Evolutionary conservation across 2,797 vertebrate genomes (phyloP).

Genomic region (Smutsia temminckii): DNA sequence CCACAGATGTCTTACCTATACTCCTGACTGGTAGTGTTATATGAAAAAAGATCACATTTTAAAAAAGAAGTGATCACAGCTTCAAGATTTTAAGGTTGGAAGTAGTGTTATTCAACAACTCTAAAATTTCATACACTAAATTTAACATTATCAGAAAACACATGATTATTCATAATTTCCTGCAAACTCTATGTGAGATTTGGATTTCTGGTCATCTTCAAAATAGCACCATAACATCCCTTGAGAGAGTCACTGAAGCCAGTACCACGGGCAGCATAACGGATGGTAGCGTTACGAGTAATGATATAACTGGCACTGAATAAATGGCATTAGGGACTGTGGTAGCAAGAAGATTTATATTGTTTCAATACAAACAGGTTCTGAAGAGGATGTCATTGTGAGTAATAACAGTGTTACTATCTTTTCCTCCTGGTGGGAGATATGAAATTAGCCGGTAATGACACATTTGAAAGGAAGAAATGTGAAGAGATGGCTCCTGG

Average conservation of each 20-base stretch:
- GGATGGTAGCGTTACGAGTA: neutral
- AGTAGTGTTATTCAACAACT: neutral
- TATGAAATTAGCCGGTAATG: neutral
- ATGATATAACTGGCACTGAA: conserved; percentile 50
- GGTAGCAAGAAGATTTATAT: conserved; percentile 48
- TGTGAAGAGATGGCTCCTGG: neutral
- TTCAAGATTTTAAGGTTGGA: neutral
- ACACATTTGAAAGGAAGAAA: neutral
- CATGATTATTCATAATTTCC: neutral
- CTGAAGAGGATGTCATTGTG: conserved; percentile 36
- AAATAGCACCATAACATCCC: neutral
- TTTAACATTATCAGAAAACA: neutral
- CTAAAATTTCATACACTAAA: neutral
- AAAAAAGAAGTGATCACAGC: neutral
- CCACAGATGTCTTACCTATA: neutral
- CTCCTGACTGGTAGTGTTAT: neutral
- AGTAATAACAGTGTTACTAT: conserved; percentile 10
- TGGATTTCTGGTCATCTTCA: conserved; percentile 8
- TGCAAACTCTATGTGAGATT: neutral
- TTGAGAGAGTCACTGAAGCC: neutral
- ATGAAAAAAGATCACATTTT: conserved; percentile 16
- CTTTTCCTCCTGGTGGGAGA: neutral
- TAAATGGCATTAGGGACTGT: conserved; percentile 47
- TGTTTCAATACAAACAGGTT: conserved; percentile 39
- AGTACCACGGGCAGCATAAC: neutral